A percentile compares a stretch with the other conserved stretches of the same genome.
These are phyloP conservation scores for Ophioderma brevispina DNA, from an alignment of 35 echinoderm and acorn worm species.

Conservation along the genomic window DNA sequence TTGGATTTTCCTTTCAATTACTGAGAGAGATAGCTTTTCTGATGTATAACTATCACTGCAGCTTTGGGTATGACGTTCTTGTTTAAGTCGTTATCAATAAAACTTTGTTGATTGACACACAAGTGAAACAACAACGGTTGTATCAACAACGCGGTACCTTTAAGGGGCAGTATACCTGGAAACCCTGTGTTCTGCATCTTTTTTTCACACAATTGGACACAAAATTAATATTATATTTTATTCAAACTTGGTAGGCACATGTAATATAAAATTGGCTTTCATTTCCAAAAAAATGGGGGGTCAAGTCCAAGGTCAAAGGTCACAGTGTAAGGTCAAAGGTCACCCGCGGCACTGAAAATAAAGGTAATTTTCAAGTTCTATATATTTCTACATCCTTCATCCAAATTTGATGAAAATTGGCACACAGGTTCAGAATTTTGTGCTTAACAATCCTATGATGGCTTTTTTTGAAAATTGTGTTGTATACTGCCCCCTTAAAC, in stretches of 20 bases:
- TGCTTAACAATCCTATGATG: neutral
- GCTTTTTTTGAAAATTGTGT: neutral
- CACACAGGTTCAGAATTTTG: neutral
- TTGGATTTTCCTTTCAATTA: too few species aligned
- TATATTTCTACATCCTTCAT: neutral
- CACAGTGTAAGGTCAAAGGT: neutral
- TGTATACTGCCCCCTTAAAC: too few species aligned
- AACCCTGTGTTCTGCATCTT: neutral
- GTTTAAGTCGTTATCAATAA: too few species aligned
- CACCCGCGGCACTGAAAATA: neutral
- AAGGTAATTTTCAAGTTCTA: neutral
- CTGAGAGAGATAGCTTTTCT: too few species aligned
- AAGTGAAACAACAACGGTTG: too few species aligned
- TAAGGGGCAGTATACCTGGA: neutral
- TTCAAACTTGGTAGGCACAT: neutral
- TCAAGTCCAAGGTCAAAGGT: neutral
- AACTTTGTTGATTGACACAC: too few species aligned
- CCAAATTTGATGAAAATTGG: neutral
- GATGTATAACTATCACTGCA: too few species aligned
- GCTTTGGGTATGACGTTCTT: too few species aligned
- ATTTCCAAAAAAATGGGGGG: neutral
- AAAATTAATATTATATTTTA: neutral
- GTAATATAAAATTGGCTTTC: neutral
- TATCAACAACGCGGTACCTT: too few species aligned
- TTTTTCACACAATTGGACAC: neutral